These are phyloP conservation scores for Upupa epops DNA, from an alignment of 2,113 vertebrate genomes.

Conservation along the genomic window DNA sequence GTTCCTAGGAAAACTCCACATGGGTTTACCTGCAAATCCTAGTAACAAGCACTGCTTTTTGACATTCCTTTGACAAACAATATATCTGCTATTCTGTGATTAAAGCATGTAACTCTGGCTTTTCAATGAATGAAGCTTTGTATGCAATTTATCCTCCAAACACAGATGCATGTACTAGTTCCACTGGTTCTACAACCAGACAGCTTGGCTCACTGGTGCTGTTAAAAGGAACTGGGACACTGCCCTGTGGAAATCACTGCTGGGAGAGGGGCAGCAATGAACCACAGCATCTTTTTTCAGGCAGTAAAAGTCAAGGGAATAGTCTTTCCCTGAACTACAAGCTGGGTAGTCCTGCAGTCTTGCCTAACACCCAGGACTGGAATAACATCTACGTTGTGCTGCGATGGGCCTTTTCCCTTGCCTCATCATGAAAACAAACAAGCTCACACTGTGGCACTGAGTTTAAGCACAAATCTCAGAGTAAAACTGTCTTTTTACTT, in stretches of 20 bases:
- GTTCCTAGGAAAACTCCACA: neutral
- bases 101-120: accelerated
- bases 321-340: neutral
- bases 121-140: neutral
- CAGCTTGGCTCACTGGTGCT: neutral
- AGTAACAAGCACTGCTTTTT: neutral
- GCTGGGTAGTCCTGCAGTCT: neutral
- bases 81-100: neutral
- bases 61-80: neutral
- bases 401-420: neutral
- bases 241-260: too few species aligned
- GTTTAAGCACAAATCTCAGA: accelerated
- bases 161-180: accelerated
- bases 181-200: too few species aligned
- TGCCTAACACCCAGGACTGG: too few species aligned
- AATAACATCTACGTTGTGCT: accelerated
- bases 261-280: neutral
- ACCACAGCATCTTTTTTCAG: accelerated
- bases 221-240: neutral
- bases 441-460: accelerated
- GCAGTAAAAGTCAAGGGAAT: too few species aligned
- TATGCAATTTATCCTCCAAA: accelerated
- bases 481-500: neutral
- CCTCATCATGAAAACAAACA: neutral
- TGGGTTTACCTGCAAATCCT: accelerated